Evolutionary conservation across 2,113 vertebrate genomes (phyloP).

Genomic region (Mormyrus lacerda): DNA sequence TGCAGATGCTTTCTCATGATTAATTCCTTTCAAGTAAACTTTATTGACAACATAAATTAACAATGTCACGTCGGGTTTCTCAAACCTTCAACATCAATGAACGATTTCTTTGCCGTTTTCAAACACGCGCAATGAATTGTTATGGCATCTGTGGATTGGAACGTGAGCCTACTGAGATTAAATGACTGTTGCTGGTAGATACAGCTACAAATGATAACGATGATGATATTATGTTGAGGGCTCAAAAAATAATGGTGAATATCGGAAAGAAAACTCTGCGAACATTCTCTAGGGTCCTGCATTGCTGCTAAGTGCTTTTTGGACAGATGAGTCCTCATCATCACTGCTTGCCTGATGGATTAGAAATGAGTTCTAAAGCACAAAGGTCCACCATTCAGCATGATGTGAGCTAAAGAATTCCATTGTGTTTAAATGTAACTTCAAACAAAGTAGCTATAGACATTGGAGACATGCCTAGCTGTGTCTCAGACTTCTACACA

Average conservation of each 20-base stretch:
- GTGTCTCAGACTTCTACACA: background rate
- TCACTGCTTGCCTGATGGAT: background rate
- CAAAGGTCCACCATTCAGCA: background rate
- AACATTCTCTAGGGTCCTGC: background rate
- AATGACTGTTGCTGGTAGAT: background rate
- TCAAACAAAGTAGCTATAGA: background rate
- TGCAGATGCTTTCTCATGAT: background rate
- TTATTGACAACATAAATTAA: background rate
- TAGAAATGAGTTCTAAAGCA: background rate
- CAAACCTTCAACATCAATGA: background rate
- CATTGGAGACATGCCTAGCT: background rate
- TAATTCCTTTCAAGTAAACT: background rate
- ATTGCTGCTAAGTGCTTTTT: background rate
- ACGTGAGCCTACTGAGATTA: background rate
- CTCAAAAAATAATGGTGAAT: background rate
- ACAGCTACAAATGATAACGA: background rate
- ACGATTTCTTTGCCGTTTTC: background rate
- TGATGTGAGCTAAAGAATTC: background rate
- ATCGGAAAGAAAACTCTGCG: background rate
- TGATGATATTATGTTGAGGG: background rate
- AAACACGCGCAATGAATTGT: background rate
- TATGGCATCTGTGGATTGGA: background rate
- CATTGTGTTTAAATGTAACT: background rate
- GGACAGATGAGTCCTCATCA: background rate
- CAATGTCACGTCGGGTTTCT: background rate